Evolutionary conservation across 2,113 vertebrate species (phyloP), one percentile per base, ranked within the genome.

Genomic region (Natator depressus): DNA sequence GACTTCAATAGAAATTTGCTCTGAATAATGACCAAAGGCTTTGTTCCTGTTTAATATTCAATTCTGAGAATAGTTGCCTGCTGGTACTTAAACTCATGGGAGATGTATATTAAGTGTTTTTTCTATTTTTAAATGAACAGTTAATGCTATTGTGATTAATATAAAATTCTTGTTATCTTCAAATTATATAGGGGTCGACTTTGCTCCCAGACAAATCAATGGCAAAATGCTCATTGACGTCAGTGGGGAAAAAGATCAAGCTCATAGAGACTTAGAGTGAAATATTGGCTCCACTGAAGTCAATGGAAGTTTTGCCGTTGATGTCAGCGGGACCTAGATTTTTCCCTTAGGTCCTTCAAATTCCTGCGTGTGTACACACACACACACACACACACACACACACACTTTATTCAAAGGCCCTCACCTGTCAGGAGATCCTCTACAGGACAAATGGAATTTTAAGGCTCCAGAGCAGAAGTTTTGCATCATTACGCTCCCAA

Each of bases 251-350:
- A 95, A 91, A 49, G 55, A n/a, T n/a, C n/a, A n/a, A n/a, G n/a
- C n/a, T n/a, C n/a, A n/a, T n/a, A n/a, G n/a, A n/a, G n/a, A n/a
- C n/a, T n/a, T n/a, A n/a, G n/a, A n/a, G n/a, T n/a, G n/a, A n/a
- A n/a, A n/a, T n/a, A n/a, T n/a, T n/a, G n/a, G n/a, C n/a, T n/a
- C n/a, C n/a, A n/a, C n/a, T n/a, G n/a, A n/a, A n/a, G n/a, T n/a
- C n/a, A n/a, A n/a, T n/a, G n/a, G n/a, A 89, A 96, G 85, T 19
- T 9, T 87, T 94, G 92, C 82, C 53, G 75, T 85, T 93, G 72
- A n/a, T 31, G 84, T 29, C 75, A 96, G 29, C 85, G 92, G 46
- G 11, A 16, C 51, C 76, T 78, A 31, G 93, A 89, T 16, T 25
- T 93, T 53, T 59, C 53, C 49, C 76, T 10, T 69, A 93, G 54